Evolutionary conservation across 2,113 vertebrate species (phyloP), one percentile per base, ranked within the genome.

Genomic region (Zeus faber): DNA sequence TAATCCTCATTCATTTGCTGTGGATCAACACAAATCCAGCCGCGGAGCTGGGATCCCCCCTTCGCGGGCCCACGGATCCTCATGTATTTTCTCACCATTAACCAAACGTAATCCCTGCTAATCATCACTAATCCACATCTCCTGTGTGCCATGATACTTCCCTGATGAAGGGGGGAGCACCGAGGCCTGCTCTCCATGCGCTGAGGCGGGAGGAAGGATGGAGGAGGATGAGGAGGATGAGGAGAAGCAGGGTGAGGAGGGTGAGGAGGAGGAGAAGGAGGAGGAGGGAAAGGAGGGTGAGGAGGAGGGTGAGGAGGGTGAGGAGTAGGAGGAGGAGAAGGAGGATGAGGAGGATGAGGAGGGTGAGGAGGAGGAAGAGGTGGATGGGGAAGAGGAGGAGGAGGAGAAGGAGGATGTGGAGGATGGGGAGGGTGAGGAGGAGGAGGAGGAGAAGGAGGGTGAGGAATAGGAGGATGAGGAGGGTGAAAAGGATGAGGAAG

Each of bases 1-100:
- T 91, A 90, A 91, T 90, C 90, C 90, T 85, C 83, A 88, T 91
- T 90, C 88, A 91, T 90, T 90, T 90, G 84, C 89, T 81, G 73
- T 84, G 86, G 88, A 91, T 91, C 89, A 91, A 89, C 89, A 88
- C 87, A 89, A 91, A 90, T 90, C 89, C 87, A 71, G 81, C 85
- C 74, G 85, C 53, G 80, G 73, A 83, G 86, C 81, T 78, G 61
- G 85, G 81, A 85, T 81, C 70, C 76, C 62, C 67, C 69, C 43
- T 80, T 50, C 67, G 49, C 20, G 76, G 85, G 84, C 86, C 64
- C 50, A 76, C 76, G 80, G 78, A 82, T 90, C 73, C 86, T 87
- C 87, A 90, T 89, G 90, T 87, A 89, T 90, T 90, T 89, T 89
- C 87, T 78, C 87, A 87, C 82, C 86, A 90, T 90, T 90, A 91